Base-by-base conservation (phyloP, 2,888 invertebrate species). In the Ophion ventricosus region DNA sequence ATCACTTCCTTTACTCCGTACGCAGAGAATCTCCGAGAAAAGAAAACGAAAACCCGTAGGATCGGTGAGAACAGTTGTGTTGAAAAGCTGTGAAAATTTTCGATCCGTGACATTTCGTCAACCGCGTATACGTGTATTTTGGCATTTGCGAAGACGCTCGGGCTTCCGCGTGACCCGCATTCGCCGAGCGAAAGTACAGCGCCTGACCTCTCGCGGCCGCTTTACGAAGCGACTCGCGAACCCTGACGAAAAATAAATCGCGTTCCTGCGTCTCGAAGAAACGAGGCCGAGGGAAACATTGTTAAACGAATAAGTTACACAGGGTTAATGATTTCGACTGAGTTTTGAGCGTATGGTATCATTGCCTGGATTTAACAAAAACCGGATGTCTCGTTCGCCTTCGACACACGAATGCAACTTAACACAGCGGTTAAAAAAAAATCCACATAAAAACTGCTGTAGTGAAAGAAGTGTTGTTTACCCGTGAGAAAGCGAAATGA, bases 101-200 rank as follows among this genome's bases (percentile, higher is more conserved):
- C 49, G 49, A 2, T 0, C 49, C 49, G 49, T 49, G 49, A 49
- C 49, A 49, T 49, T 49, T 49, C 17, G 49, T 49, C 49, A 49
- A 17, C 49, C 17, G 25, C 20, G 14, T 59, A 17, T 29, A 29
- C 49, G 14, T 63, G 25, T 23, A 29, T 26, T 63, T 20, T 63
- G 63, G n/a, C 29, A 63, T 26, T 63, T 26, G 29, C 49, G 49
- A 49, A 49, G 49, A 49, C 49, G 49, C 49, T 49, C 49, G 49
- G 14, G 49, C 49, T 49, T 49, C 49, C 49, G 49, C 49, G 49
- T 49, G 49, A 49, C 49, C 49, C 49, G 49, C 49, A 49, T 49
- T 49, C 49, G 14, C 49, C 49, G 49, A 49, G 49, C 49, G 49
- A 49, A 49, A 49, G 49, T 49, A 49, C 49, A 49, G 49, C 49